Evolutionary conservation across 1,140 invertebrate genomes (phyloP).

Genomic region (Cydia fagiglandana): DNA sequence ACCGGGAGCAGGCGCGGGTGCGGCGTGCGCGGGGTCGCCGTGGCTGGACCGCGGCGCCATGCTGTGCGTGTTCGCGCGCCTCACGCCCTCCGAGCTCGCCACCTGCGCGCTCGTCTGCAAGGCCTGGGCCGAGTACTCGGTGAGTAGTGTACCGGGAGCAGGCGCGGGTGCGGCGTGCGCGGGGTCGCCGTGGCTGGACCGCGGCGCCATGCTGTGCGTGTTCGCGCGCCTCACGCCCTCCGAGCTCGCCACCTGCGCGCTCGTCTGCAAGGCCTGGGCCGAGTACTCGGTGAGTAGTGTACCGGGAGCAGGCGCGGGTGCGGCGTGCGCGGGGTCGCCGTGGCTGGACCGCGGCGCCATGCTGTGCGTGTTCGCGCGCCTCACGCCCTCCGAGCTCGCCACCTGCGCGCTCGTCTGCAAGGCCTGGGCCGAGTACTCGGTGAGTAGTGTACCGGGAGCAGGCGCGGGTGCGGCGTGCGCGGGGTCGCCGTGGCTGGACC

Average conservation of each 20-base stretch:
- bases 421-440: slow-evolving; percentile 88
- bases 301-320: no score
- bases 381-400: slow-evolving; percentile 86
- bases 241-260: slow-evolving; percentile 88
- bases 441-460: slow-evolving; percentile 51
- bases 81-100: slow-evolving; percentile 86
- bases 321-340: slow-evolving; percentile 46
- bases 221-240: slow-evolving; percentile 86
- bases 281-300: slow-evolving; percentile 78
- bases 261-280: slow-evolving; percentile 94
- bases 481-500: slow-evolving; percentile 66
- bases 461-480: no score
- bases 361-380: slow-evolving; percentile 85
- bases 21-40: slow-evolving; percentile 46
- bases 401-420: slow-evolving; percentile 92
- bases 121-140: slow-evolving; percentile 88
- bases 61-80: slow-evolving; percentile 85
- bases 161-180: no score
- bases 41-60: slow-evolving; percentile 74
- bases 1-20: no score
- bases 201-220: slow-evolving; percentile 80
- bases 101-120: slow-evolving; percentile 92
- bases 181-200: slow-evolving; percentile 66
- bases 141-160: slow-evolving; percentile 51
- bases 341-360: slow-evolving; percentile 74